Base-by-base conservation (phyloP, 2,113 vertebrate species). In the Sinocyclocheilus grahami region DNA sequence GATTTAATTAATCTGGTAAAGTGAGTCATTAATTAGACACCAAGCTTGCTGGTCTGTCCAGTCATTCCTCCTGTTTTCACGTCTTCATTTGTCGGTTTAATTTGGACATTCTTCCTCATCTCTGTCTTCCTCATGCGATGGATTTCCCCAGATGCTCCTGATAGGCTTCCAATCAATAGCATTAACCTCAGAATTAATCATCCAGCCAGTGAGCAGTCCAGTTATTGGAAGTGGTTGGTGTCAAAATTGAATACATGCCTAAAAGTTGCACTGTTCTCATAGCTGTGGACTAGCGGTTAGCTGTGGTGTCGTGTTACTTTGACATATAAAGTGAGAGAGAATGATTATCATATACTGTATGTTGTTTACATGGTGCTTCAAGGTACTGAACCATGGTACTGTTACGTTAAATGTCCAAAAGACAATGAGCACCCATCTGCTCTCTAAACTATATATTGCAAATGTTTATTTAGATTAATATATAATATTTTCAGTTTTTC, bases 161-260 rank as follows among this genome's bases (percentile, higher is more conserved):
- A 81, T 82, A 83, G 87, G 78, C 42, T 82, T n/a, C 16, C 55
- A 18, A 83, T 87, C 88, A 76, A 89, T 89, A 87, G 60, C 82
- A 75, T 79, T 89, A 85, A 89, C 65, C 79, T 76, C 27, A 33
- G 24, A 86, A 87, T 89, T 65, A 85, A 89, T 87, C 86, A 86
- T 83, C 74, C 86, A 79, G 4, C 63, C 78, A 87, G 65, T 74
- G 24, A 65, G 78, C 55, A 60, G 86, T 39, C 42, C 63, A 42
- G 39, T 79, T 89, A 83, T 67, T 39, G 63, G 39, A 27, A 80
- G 71, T n/a, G n/a, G 16, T n/a, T 42, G 58, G 60, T 76, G 74
- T 79, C 53, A 69, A 77, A 84, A 46, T 60, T 53, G 42, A 22
- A 39, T 20, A 2, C 30, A 37, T 72, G 48, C 2, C 7, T 72